Evolutionary conservation across 1,140 invertebrate species (phyloP), one percentile per base, ranked within the genome.

Genomic region (Nylanderia fulva): DNA sequence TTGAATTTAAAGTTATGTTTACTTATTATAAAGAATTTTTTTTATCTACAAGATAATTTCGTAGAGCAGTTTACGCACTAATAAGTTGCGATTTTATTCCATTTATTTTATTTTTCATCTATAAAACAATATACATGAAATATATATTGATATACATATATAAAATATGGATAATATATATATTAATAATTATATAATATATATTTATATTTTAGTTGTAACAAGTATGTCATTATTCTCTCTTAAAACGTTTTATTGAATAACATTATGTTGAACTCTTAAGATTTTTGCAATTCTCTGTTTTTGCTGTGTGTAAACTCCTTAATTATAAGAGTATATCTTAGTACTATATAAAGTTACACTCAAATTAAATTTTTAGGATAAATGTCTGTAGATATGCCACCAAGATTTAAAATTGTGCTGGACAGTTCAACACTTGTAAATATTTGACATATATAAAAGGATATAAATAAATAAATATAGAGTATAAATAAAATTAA

Each of bases 1-100:
- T 27, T 80, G 18, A 56, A 36, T 80, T 80, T 27, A 24, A 27
- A 69, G 3, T 71, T 80, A 18, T 27, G 15, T 29, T 61, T 36
- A 36, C 2, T 61, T 8, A 27, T 54, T 42, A 15, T 48, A 48
- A 8, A 29, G 18, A 42, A 21, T 15, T 36, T 39, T 36, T 39
- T 69, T 56, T 56, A 21, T 42, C 1, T 39, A 42, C n/a, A 5
- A 24, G 13, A 29, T 80, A 29, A 27, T 58, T 42, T 80, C 27
- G 13, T 80, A 9, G 15, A 56, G 33, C 6, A 64, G 8, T 68
- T 76, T 48, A 29, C 21, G 29, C 48, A 21, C 1, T 45, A 48
- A 77, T 64, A 77, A 77, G 48, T 52, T 7, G 29, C 13, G 42
- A 4, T 48, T 63, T 6, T 63, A 29, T 52, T 52, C 9, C 2